Evolutionary conservation across 2,888 invertebrate species (phyloP), one percentile per base, ranked within the genome.

Genomic region (Ectemnius continuus): DNA sequence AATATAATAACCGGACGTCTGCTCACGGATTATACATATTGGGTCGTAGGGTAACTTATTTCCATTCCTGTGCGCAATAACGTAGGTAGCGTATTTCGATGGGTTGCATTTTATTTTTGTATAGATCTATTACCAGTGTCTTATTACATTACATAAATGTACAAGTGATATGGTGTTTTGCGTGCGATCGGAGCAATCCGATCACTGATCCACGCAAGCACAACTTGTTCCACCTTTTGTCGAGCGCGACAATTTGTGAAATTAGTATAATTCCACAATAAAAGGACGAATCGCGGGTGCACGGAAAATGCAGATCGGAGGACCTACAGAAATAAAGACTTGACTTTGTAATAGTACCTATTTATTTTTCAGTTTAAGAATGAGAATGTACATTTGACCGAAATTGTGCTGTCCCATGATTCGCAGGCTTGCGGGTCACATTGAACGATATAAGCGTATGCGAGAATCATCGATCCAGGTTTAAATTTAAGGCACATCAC

Each of bases 51-150:
- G 67, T 60, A 69, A 61, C 71, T 80, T 74, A 73, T 64, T 65
- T 69, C 65, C 76, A 81, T 73, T 79, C 77, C 77, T 52, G 64
- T 62, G 60, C 16, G 47, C 48, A n/a, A 28, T 77, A 61, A 20
- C 14, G 36, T 67, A 72, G 36, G 23, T 67, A 68, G 60, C 52
- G 58, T 18, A 26, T 48, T 56, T n/a, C 67, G 60, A 70, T 56
- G 16, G 60, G 75, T 72, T 65, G 52, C 56, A 74, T 80, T 78
- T 82, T 80, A 80, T 76, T 80, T 83, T 82, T 80, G 48, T 82
- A 83, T 65, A 48, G 23, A 67, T 70, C 28, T 46, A 48, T 71
- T 52, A 26, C 18, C 26, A 60, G 52, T 48, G 23, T 67, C 47
- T 65, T 62, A 52, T 67, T 46, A 61, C 46, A 65, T 63, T 74